phyloP scores from a whole-genome alignment of 2,888 invertebrate species.

The Taphrorychus bicolor region DNA sequence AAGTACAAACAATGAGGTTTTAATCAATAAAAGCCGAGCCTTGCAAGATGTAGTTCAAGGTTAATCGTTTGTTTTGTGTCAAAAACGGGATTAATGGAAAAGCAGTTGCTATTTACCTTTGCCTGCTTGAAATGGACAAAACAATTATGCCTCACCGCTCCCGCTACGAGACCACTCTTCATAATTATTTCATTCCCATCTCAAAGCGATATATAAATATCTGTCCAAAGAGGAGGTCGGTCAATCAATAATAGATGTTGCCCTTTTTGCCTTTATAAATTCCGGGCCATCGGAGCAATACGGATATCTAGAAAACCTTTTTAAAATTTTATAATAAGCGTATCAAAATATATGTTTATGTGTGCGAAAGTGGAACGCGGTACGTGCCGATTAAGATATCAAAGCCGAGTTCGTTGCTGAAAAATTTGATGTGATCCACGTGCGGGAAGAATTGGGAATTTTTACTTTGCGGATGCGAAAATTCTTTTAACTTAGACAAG shows the following conservation, averaged over 20 bases:
- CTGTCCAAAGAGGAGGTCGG: constrained; percentile 15
- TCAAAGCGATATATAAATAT: constrained; percentile 29
- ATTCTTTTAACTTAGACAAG: not conserved
- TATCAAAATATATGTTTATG: constrained; percentile 16
- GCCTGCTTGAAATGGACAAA: not conserved
- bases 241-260: constrained; percentile 31
- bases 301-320: constrained; percentile 22
- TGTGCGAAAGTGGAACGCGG: constrained; percentile 7
- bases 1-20: constrained; percentile 12
- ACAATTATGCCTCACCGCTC: not conserved
- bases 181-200: constrained; percentile 7
- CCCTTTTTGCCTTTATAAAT: constrained; percentile 33
- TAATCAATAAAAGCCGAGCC: constrained; percentile 17
- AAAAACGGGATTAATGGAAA: not conserved
- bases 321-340: constrained; percentile 28
- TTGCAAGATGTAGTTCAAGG: constrained; percentile 14
- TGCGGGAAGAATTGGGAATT: not conserved
- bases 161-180: not conserved
- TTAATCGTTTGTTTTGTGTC: constrained; percentile 6
- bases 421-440: constrained; percentile 3
- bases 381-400: constrained; percentile 10
- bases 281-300: constrained; percentile 23
- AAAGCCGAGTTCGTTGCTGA: not conserved
- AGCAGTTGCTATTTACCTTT: not conserved
- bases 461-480: not conserved